A percentile compares a stretch with the other conserved stretches of the same genome.
Evolutionary conservation across 2,888 invertebrate genomes (phyloP).

Genomic region (Diadegma fenestrale): DNA sequence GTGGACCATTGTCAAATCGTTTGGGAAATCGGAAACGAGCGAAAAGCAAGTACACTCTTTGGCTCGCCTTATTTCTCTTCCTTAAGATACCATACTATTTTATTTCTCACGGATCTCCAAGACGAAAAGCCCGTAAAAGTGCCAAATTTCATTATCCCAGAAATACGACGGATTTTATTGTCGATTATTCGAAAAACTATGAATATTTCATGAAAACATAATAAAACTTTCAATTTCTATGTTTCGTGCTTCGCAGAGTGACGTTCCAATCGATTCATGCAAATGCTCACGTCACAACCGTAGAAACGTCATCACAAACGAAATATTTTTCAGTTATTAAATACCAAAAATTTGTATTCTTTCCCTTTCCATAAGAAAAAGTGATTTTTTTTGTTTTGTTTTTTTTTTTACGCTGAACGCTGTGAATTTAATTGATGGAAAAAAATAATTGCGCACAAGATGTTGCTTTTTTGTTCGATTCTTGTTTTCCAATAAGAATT

Average conservation of each 20-base stretch:
- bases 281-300: not conserved
- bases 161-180: constrained; percentile 15
- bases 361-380: not conserved
- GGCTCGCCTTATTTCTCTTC: constrained; percentile 21
- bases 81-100: constrained; percentile 30
- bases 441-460: not conserved
- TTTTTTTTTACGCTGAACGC: not conserved
- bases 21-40: constrained; percentile 51
- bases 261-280: not conserved
- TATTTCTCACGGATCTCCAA: not conserved
- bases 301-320: not conserved
- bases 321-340: not conserved
- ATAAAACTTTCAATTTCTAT: constrained; percentile 4
- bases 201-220: not conserved
- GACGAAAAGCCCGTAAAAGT: not conserved
- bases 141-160: constrained; percentile 16
- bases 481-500: not conserved
- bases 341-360: not conserved
- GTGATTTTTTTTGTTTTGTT: not conserved
- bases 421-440: not conserved
- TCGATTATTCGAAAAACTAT: not conserved
- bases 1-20: constrained; percentile 46
- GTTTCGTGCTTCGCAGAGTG: not conserved
- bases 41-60: constrained; percentile 37
- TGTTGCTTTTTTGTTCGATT: not conserved